Evolutionary conservation across 30 jellyfish, hydroid and myxozoan species (phyloP).

Genomic region (Chrysaora quinquecirrha): DNA sequence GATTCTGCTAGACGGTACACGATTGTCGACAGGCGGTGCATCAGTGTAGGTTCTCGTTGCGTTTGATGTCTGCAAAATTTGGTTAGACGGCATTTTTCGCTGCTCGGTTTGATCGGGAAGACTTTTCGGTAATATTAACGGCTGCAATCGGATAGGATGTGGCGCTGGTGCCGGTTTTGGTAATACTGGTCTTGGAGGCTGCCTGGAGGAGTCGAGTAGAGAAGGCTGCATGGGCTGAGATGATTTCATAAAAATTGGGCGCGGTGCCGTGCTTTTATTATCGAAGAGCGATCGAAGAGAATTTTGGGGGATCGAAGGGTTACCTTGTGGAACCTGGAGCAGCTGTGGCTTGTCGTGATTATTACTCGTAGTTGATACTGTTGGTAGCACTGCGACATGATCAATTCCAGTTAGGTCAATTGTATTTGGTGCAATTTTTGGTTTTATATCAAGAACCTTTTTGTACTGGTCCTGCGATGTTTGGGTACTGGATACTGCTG

Average conservation of each 20-base stretch:
- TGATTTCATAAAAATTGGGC: too few relatives aligned
- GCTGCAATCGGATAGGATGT: slow-evolving; percentile 9
- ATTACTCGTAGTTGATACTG: too few relatives aligned
- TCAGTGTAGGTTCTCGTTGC: neutral
- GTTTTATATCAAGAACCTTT: slow-evolving; percentile 32
- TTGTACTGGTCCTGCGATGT: neutral
- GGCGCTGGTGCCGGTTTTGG: slow-evolving; percentile 6
- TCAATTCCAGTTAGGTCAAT: neutral
- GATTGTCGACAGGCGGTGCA: too few relatives aligned
- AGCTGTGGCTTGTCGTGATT: neutral
- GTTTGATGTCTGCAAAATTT: neutral
- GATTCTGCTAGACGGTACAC: neutral
- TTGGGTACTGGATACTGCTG: neutral
- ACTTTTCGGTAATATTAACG: neutral
- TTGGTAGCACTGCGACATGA: too few relatives aligned
- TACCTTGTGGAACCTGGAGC: neutral
- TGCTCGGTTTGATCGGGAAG: slow-evolving; percentile 4
- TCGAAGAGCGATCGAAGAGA: neutral
- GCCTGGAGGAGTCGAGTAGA: neutral
- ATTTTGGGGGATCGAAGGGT: neutral
- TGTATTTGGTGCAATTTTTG: slow-evolving; percentile 12
- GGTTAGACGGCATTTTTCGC: neutral
- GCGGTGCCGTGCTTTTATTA: neutral
- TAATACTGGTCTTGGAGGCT: slow-evolving; percentile 22
- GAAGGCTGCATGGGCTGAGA: neutral